Evolutionary conservation across 2,113 vertebrate species (phyloP).

Genomic region (Spea multiplicata): DNA sequence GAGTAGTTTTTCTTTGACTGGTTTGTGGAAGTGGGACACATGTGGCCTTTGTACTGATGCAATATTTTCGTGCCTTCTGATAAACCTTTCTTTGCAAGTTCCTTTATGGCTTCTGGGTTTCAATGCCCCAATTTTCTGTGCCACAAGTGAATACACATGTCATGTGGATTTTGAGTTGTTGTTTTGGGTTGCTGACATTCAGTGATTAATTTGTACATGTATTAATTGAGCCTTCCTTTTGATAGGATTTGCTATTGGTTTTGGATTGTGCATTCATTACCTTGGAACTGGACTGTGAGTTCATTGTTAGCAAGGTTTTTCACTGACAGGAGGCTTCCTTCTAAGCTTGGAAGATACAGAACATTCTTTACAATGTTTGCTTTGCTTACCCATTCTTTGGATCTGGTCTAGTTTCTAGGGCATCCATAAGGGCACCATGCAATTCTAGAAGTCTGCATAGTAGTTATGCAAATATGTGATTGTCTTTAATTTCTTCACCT

Average conservation of each 20-base stretch:
- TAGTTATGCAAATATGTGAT: neutral
- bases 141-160: neutral
- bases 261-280: neutral
- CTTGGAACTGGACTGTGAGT: conserved; percentile 1
- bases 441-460: neutral
- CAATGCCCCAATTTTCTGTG: neutral
- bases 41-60: neutral
- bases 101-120: neutral
- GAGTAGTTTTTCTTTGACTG: neutral
- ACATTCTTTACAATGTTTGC: neutral
- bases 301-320: conserved; percentile 5
- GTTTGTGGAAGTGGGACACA: neutral
- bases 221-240: neutral
- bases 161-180: neutral
- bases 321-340: conserved; percentile 1
- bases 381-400: neutral
- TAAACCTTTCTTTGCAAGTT: neutral
- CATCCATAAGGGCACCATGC: neutral
- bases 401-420: neutral
- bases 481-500: conserved; percentile 6
- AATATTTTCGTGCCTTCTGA: neutral
- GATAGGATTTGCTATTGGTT: neutral
- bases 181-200: neutral
- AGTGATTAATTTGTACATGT: neutral
- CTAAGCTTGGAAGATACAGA: neutral